Evolutionary conservation across 2,113 vertebrate genomes (phyloP), one percentile per base, ranked within the genome.

Genomic region (Nannospalax galili): DNA sequence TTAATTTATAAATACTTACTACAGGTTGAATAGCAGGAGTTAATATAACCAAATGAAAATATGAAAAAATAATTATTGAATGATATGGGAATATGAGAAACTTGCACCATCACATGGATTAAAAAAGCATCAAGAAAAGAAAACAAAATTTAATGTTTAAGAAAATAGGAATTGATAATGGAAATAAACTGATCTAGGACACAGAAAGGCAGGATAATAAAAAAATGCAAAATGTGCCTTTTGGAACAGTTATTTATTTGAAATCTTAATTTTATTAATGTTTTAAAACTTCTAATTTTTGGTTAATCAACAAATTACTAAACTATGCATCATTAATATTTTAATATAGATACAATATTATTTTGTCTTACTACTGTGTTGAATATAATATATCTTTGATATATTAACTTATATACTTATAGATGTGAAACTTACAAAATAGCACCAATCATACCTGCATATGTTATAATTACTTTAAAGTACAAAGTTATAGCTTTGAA

Each of bases 101-200:
- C 45, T 15, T 17, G 4, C 17, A 91, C 37, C 0, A 22, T 5
- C 0, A 7, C 73, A 84, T 52, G 5, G 32, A 48, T n/a, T 88
- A 40, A 80, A 84, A 4, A 92, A 17, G 7, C 20, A 65, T 56
- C 12, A 65, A 85, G 15, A 56, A 86, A 92, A 58, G 1, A 3
- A 6, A 74, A 91, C 52, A 77, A 58, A 70, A 35, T 24, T 16
- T 28, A 3, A 64, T n/a, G 73, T 45, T 62, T 48, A 60, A 70
- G 19, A 91, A 81, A 92, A 80, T 67, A 65, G 15, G 91, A 91
- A 52, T 0, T 35, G 77, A 94, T 35, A 89, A 94, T 37, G 85
- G 40, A 19, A 56, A 30, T 58, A 84, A 48, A 64, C 12, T 35
- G 45, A 7, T 4, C 17, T 86, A 35, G 72, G 17, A 82, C 6